Evolutionary conservation across 2,113 vertebrate species (phyloP).

Genomic region (Tyrannus savana): DNA sequence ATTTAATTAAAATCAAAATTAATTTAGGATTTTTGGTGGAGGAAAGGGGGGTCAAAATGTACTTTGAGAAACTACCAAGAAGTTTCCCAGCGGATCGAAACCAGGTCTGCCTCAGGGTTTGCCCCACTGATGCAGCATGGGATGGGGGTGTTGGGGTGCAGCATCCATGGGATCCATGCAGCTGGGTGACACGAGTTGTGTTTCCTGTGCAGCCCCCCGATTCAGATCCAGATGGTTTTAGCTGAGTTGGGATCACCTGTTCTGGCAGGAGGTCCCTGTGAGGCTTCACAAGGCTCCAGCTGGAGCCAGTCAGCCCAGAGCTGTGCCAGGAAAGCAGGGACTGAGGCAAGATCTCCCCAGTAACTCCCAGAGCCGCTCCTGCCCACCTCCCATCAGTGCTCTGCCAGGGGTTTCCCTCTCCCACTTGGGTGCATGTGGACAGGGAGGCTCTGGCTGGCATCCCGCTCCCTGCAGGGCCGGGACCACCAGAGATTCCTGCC

Average conservation of each 20-base stretch:
- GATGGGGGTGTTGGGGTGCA: background rate
- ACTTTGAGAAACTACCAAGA: background rate
- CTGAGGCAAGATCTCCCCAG: background rate
- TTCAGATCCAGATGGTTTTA: fast-evolving
- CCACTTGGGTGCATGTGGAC: fast-evolving
- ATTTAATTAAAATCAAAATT: constrained; percentile 77
- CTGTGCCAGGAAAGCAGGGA: background rate
- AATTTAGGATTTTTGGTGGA: constrained; percentile 44
- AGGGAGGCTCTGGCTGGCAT: background rate
- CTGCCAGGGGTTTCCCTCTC: background rate
- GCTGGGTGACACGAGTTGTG: fast-evolving
- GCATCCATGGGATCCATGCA: fast-evolving
- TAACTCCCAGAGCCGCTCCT: background rate
- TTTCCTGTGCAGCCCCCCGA: background rate
- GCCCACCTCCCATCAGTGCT: fast-evolving
- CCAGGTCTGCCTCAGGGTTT: background rate
- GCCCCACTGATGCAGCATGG: fast-evolving
- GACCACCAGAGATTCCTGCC: background rate
- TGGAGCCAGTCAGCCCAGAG: fast-evolving
- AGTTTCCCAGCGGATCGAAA: background rate
- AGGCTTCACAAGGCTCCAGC: background rate
- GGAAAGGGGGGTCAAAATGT: background rate
- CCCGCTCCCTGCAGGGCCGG: fast-evolving
- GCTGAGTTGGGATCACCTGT: background rate
- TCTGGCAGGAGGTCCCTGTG: fast-evolving